Evolutionary conservation across 2,113 vertebrate species (phyloP).

Genomic region (Rhinopomastus cyanomelas): DNA sequence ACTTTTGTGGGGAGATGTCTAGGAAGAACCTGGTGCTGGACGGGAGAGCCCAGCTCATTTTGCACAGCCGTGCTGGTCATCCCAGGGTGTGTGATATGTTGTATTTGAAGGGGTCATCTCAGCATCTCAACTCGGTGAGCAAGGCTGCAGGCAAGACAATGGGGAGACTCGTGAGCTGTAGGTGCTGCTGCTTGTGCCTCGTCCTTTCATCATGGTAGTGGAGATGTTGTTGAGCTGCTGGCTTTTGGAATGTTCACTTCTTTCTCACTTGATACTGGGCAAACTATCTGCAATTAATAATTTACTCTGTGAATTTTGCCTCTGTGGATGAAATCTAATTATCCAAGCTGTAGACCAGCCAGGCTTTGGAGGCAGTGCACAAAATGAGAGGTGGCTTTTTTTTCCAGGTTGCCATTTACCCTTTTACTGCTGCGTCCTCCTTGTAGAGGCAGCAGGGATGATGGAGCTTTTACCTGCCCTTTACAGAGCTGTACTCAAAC

Average conservation of each 20-base stretch:
- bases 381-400: not conserved
- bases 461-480: not conserved
- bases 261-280: not conserved
- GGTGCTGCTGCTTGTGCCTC: not conserved
- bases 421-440: not conserved
- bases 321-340: not conserved
- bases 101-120: accelerated
- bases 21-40: not conserved
- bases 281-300: conserved; percentile 19
- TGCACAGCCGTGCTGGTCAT: accelerated
- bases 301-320: not conserved
- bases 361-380: not conserved
- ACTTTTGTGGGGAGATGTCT: not conserved
- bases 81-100: accelerated
- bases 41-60: not conserved
- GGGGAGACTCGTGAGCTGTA: not conserved
- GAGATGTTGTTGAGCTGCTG: accelerated
- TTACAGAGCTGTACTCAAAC: not conserved
- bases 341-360: not conserved
- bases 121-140: accelerated
- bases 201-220: accelerated
- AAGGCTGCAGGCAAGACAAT: accelerated
- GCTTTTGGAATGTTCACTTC: not conserved
- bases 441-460: not conserved
- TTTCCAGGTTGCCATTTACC: not conserved